These are phyloP conservation scores for Heteromurus nitidus DNA, from an alignment of 2,888 invertebrate species.

Conservation along the genomic window DNA sequence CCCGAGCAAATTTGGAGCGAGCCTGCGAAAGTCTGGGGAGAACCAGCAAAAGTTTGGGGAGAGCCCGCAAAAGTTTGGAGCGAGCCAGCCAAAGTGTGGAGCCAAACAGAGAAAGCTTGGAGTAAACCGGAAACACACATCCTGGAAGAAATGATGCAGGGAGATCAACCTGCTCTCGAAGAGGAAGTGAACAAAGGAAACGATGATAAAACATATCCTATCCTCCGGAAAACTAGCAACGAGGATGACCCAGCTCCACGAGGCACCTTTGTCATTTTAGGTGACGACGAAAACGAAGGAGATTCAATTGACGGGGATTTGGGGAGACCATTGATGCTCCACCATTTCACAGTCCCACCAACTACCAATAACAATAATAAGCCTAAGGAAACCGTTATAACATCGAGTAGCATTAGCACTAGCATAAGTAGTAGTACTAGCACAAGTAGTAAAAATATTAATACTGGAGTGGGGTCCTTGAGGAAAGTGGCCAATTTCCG, in stretches of 20 bases:
- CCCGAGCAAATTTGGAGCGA: slow-evolving; percentile 75
- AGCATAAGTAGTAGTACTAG: slow-evolving; percentile 44
- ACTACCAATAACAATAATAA: neutral
- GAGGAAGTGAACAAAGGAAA: slow-evolving; percentile 36
- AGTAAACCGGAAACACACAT: slow-evolving; percentile 75
- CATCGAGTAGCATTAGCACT: slow-evolving; percentile 30
- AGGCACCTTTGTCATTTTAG: slow-evolving; percentile 70
- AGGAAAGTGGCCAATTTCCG: slow-evolving; percentile 17
- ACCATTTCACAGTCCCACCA: slow-evolving; percentile 45
- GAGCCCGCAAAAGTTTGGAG: slow-evolving; percentile 78
- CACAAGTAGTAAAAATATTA: slow-evolving; percentile 21
- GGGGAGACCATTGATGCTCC: slow-evolving; percentile 47
- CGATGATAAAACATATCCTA: slow-evolving; percentile 7
- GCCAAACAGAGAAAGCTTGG: slow-evolving; percentile 79
- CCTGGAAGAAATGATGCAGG: slow-evolving; percentile 47
- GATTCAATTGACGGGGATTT: slow-evolving; percentile 66
- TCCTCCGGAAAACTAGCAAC: neutral
- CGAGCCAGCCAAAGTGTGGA: slow-evolving; percentile 76
- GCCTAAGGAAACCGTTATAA: slow-evolving; percentile 36
- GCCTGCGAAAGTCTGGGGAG: slow-evolving; percentile 76
- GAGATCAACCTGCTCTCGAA: slow-evolving; percentile 48
- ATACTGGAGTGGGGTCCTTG: neutral
- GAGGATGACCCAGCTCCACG: slow-evolving; percentile 16
- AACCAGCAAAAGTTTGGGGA: slow-evolving; percentile 79
- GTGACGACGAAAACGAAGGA: slow-evolving; percentile 72